These are phyloP conservation scores for Hyaena hyaena DNA, from an alignment of 2,113 vertebrate genomes.

Conservation along the genomic window DNA sequence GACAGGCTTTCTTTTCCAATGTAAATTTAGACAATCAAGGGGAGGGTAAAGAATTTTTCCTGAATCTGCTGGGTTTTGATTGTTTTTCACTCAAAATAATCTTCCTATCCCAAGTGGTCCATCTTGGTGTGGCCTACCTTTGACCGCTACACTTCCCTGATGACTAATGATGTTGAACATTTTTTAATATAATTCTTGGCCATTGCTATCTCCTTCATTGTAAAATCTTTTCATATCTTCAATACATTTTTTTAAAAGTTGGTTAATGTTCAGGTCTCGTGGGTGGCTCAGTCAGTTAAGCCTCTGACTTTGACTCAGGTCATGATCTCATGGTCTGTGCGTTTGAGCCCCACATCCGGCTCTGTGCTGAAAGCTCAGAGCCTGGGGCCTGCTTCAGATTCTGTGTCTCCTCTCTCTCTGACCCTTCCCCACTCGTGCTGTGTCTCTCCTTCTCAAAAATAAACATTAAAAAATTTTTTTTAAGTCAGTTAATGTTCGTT, in stretches of 20 bases:
- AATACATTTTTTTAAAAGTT: background rate
- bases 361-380: too few species aligned
- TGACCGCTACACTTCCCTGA: background rate
- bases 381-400: too few species aligned
- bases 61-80: background rate
- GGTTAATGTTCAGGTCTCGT: background rate
- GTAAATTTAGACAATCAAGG: background rate
- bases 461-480: too few species aligned
- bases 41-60: background rate
- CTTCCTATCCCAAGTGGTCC: background rate
- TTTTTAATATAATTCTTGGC: background rate
- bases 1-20: background rate
- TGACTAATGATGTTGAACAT: background rate
- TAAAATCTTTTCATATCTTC: slow-evolving; percentile 30
- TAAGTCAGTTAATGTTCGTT: slow-evolving; percentile 6
- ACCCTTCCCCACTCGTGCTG: too few species aligned
- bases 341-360: too few species aligned
- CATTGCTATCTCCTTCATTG: background rate
- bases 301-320: too few species aligned
- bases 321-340: too few species aligned
- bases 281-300: too few species aligned
- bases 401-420: too few species aligned
- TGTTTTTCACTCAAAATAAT: background rate
- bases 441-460: too few species aligned
- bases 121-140: background rate